Evolutionary conservation across 92 coral and sea anemone genomes (phyloP), one percentile per base, ranked within the genome.

Genomic region (Hydrozoanthus gracilis): DNA sequence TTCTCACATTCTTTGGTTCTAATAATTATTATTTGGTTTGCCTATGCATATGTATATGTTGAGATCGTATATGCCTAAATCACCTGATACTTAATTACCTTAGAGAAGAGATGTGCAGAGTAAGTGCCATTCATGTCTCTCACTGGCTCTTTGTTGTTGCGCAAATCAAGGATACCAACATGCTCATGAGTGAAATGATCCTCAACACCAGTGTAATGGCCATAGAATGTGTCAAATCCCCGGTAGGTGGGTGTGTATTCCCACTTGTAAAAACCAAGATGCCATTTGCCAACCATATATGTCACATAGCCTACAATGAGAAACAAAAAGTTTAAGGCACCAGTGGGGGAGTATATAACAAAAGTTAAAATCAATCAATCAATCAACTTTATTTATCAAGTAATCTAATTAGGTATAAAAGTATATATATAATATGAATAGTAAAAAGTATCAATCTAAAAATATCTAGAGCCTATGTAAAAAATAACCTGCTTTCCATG

Each of bases 231-330:
- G 62, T 95, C 98, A 70, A 95, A 95, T 17, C 98, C 98, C 3
- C 98, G 91, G 70, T 77, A 83, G 10, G 95, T 95, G 11, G 98
- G 98, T 1, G 96, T 90, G 84, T 91, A 93, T 51, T 78, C 88
- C 93, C 88, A 91, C 73, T 88, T 83, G 67, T 82, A 93, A 85
- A 91, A 92, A 0, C 98, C 98, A 77, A 95, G 95, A 89, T 95
- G 98, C 98, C 98, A 95, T 67, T 95, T 95, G 44, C 98, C 98
- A 17, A 95, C 95, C 91, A 95, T 87, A 61, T 95, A 96, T 20
- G 98, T 93, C 39, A 87, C 88, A 45, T 95, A 95, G 35, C 95
- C 95, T 92, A 8, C 39, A 51, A 9, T n/a, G 72, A 18, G 35
- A 39, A 54, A 54, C 13, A 13, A 8, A 54, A 8, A 54, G 39